These are phyloP conservation scores for Cettia cetti DNA, from an alignment of 2,113 vertebrate species.

Conservation along the genomic window DNA sequence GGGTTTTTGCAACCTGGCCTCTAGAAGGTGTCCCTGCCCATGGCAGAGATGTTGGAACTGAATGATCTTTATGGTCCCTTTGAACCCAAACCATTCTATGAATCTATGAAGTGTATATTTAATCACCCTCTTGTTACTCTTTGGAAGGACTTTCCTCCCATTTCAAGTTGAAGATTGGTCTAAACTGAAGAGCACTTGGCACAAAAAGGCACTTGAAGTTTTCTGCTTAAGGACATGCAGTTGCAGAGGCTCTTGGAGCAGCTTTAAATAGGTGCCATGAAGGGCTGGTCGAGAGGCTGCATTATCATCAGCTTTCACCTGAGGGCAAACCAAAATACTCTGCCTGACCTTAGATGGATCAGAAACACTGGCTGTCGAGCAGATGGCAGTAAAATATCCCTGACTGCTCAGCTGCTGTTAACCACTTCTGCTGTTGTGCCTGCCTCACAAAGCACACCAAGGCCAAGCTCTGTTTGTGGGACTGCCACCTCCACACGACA, in stretches of 20 bases:
- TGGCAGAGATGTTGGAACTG: not conserved
- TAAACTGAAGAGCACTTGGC: not conserved
- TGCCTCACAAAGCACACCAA: not conserved
- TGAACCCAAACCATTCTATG: not conserved
- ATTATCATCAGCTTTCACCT: not conserved
- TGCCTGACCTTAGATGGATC: not conserved
- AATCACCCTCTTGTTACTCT: not conserved
- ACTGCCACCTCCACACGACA: rapidly evolving
- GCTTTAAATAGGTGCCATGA: conserved; percentile 4
- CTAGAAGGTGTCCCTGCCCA: not conserved
- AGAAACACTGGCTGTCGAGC: not conserved
- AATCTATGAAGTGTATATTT: not conserved
- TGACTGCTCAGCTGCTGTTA: not conserved
- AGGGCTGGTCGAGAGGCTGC: not conserved
- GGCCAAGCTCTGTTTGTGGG: not conserved
- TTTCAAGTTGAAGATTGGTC: not conserved
- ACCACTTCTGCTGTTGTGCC: not conserved
- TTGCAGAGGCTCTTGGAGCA: not conserved
- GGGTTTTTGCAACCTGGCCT: not conserved
- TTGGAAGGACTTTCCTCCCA: not conserved
- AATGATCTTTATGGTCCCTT: not conserved
- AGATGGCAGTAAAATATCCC: not conserved
- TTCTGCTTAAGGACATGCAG: not conserved
- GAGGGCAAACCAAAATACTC: not conserved
- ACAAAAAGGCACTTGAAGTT: not conserved